phyloP scores from a whole-genome alignment of 1,140 invertebrate species.

The Neodiprion fabricii region DNA sequence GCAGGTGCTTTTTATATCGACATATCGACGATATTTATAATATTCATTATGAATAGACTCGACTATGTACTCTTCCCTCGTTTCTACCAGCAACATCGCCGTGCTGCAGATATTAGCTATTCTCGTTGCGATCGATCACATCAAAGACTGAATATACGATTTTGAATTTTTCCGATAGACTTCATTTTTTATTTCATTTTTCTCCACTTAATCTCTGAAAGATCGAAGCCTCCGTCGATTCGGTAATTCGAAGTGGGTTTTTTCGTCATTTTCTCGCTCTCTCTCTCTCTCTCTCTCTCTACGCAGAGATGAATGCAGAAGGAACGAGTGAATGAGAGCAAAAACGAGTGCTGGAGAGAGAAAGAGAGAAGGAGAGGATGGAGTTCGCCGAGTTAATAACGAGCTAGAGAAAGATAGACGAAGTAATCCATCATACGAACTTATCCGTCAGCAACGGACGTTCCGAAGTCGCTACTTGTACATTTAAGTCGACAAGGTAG shows the following conservation, averaged over 20 bases:
- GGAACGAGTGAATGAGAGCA: not conserved
- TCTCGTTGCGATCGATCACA: too few species aligned
- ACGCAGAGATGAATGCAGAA: not conserved
- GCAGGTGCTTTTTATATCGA: too few species aligned
- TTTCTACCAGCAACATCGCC: too few species aligned
- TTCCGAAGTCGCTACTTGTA: not conserved
- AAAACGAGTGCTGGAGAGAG: not conserved
- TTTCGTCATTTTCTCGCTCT: not conserved
- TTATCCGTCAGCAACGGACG: constrained; percentile 1
- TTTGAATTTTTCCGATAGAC: too few species aligned
- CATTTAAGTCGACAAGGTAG: not conserved
- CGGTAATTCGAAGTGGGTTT: not conserved
- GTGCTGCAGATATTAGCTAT: too few species aligned
- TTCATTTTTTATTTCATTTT: too few species aligned
- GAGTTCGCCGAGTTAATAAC: not conserved
- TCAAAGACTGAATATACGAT: too few species aligned
- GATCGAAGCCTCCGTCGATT: not conserved
- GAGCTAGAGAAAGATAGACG: not conserved
- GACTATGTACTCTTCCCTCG: too few species aligned
- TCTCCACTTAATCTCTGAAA: too few species aligned
- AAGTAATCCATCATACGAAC: not conserved
- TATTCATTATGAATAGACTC: too few species aligned
- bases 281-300: not conserved
- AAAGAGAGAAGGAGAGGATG: not conserved
- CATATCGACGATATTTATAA: too few species aligned